These are phyloP conservation scores for Tarsius wallacei DNA, from an alignment of 2,797 vertebrate genomes.

Conservation along the genomic window DNA sequence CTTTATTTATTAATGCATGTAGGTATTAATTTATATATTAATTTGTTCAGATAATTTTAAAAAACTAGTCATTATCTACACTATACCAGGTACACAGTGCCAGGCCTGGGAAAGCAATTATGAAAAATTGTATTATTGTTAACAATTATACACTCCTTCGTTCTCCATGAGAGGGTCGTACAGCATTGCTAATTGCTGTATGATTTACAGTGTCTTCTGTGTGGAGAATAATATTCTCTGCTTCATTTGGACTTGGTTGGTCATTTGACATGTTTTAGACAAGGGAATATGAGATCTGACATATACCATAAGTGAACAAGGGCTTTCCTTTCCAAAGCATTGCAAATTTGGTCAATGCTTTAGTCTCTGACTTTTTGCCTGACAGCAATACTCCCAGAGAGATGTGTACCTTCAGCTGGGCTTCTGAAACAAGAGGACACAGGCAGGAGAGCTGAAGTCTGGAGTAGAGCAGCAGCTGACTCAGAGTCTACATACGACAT, in stretches of 20 bases:
- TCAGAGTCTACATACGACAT: not conserved
- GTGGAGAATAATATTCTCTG: not conserved
- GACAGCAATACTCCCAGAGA: not conserved
- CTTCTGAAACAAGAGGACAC: not conserved
- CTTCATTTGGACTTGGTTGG: conserved; percentile 11
- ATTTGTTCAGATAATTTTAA: conserved; percentile 1
- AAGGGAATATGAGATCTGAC: not conserved
- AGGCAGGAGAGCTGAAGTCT: not conserved
- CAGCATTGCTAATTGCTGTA: not conserved
- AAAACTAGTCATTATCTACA: not conserved
- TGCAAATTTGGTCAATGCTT: not conserved
- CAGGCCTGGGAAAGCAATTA: not conserved
- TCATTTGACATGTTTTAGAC: not conserved
- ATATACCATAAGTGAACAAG: not conserved
- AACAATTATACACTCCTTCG: not conserved
- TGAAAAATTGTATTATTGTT: not conserved
- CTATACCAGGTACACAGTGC: not conserved
- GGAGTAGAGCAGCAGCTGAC: not conserved
- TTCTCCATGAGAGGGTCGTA: not conserved
- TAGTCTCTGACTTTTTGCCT: not conserved
- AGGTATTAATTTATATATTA: not conserved
- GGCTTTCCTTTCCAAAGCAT: not conserved
- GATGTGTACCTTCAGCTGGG: not conserved
- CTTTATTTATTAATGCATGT: not conserved
- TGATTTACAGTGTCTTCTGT: not conserved